Percentiles rank a stretch among this genome's conserved stretches.
Conservation (phyloP, 2,888 invertebrate species). For the Oligia strigilis region DNA sequence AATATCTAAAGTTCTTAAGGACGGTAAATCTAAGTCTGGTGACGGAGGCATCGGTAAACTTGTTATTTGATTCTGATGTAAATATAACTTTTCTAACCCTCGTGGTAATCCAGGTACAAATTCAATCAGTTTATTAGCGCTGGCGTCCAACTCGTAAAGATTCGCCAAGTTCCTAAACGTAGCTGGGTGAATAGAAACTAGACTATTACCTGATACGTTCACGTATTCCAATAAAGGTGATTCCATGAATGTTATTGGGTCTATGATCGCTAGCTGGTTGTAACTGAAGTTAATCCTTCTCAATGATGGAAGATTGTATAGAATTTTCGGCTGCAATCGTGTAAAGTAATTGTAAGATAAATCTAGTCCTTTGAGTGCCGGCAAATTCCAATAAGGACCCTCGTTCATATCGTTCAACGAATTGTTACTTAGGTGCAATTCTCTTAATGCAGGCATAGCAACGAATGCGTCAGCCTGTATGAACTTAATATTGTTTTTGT, state of each 20-base stretch:
- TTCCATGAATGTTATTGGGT: constrained; percentile 93
- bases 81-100: constrained; percentile 93
- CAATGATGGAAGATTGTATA: constrained; percentile 94
- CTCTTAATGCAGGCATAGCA: constrained; percentile 95
- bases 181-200: constrained; percentile 93
- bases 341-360: constrained; percentile 94
- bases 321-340: constrained; percentile 93
- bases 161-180: constrained; percentile 94
- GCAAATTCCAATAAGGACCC: constrained; percentile 96
- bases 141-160: constrained; percentile 95
- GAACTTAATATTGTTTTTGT: constrained; percentile 93
- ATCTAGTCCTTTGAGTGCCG: constrained; percentile 95
- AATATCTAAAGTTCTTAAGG: constrained; percentile 93
- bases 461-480: constrained; percentile 95
- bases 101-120: constrained; percentile 95
- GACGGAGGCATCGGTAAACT: constrained; percentile 92
- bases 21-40: constrained; percentile 93
- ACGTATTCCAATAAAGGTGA: constrained; percentile 94
- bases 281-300: constrained; percentile 94
- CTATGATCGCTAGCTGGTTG: constrained; percentile 93
- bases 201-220: constrained; percentile 94
- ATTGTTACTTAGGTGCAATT: constrained; percentile 95
- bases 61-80: constrained; percentile 93
- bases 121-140: constrained; percentile 93
- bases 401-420: constrained; percentile 94